A percentile compares a stretch with the other conserved stretches of the same genome.
phyloP scores from a whole-genome alignment of 2,888 invertebrate genomes.

The Rhyacophila evoluta region DNA sequence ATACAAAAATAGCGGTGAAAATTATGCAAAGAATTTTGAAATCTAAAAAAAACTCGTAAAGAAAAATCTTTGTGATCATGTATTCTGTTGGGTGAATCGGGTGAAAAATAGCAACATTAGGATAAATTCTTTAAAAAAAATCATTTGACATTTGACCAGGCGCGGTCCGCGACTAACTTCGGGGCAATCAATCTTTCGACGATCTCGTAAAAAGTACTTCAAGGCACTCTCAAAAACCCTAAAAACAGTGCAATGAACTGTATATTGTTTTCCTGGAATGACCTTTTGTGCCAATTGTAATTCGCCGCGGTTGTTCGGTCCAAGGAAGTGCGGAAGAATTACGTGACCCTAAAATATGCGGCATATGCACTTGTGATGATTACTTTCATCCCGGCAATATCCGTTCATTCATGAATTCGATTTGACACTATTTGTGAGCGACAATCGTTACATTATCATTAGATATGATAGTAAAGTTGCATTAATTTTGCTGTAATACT shows the following conservation, averaged over 20 bases:
- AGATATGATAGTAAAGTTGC: neutral
- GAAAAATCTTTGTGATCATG: too few relatives aligned
- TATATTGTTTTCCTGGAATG: neutral
- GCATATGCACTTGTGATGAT: conserved; percentile 13
- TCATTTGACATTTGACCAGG: conserved; percentile 28
- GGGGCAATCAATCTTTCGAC: neutral
- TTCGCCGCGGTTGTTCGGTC: neutral
- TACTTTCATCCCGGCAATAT: neutral
- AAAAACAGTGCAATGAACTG: conserved; percentile 18
- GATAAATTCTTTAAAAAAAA: neutral
- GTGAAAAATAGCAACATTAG: neutral
- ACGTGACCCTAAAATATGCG: neutral
- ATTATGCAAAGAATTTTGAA: too few relatives aligned
- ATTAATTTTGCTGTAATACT: neutral
- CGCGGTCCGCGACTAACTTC: conserved; percentile 15
- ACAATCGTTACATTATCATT: neutral
- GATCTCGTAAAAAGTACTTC: neutral
- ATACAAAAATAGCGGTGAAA: too few relatives aligned
- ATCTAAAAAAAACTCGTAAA: too few relatives aligned
- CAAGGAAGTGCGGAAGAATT: neutral
- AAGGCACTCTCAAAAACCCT: neutral
- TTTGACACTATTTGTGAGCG: neutral
- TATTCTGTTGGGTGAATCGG: neutral
- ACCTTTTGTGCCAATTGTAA: conserved; percentile 7
- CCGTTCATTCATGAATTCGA: neutral